Evolutionary conservation across 1,140 invertebrate species (phyloP), one percentile per base, ranked within the genome.

Genomic region (Zophobas atratus): DNA sequence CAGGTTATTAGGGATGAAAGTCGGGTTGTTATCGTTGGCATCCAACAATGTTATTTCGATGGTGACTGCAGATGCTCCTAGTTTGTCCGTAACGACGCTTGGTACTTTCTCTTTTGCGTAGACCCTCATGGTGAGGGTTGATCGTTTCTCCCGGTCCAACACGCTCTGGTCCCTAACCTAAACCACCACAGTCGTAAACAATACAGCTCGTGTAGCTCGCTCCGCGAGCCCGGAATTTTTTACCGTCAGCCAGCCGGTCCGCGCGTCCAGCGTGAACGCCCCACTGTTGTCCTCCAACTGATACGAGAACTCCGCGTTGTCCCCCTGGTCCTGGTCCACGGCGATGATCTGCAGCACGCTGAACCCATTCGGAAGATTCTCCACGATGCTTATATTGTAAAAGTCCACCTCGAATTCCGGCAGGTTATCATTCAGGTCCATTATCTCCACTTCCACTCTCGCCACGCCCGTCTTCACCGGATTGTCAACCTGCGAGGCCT

Each of bases 371-470:
- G 95, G 96, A 41, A 97, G 87, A 85, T 97, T 97, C 84, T 97
- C 95, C 55, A 97, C 94, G 63, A 97, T 96, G 78, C 94, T 96
- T 48, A 97, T 96, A 79, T 96, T 96, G 84, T 97, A 97, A 79
- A 94, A 91, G 80, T 96, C 94, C 0, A 95, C 93, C 86, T 96
- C 95, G 77, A 97, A 97, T 79, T 95, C 92, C 0, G 95, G 95
- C 20, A 94, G 85, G 85, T 95, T 95, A 83, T 96, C 95, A 82
- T 96, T 96, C 0, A 97, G 84, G 84, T 97, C 95, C 5, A 94
- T 82, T 0, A 97, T 87, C 84, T 95, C 92, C 0, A 97, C 87
- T 84, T 96, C 94, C 0, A 96, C 90, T 76, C 93, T 87, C 0
- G 95, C 92, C 0, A 91, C 86, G 0, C 92, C 91, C 41, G 91